Evolutionary conservation across 1,140 invertebrate species (phyloP).

Genomic region (Zelostemma sp.): DNA sequence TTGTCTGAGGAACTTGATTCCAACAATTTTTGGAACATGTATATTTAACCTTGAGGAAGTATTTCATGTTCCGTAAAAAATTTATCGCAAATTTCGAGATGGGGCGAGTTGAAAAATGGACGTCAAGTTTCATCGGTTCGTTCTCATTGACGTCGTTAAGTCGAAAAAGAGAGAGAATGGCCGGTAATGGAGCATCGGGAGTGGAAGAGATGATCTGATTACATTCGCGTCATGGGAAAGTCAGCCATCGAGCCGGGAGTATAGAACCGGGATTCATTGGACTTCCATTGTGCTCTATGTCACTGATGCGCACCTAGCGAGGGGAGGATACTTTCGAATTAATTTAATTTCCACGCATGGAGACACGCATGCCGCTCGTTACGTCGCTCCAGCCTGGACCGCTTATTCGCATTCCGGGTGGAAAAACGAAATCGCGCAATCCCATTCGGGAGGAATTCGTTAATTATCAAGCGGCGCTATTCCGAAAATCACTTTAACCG

Average conservation of each 20-base stretch:
- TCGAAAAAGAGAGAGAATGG: slow-evolving; percentile 37
- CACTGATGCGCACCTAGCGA: slow-evolving; percentile 57
- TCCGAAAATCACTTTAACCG: no score
- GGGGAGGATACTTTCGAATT: slow-evolving; percentile 54
- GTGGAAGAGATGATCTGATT: slow-evolving; percentile 63
- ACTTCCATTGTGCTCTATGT: slow-evolving; percentile 57
- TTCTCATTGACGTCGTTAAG: slow-evolving; percentile 32
- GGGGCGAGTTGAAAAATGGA: slow-evolving; percentile 3
- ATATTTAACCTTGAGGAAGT: no score
- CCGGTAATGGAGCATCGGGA: slow-evolving; percentile 49
- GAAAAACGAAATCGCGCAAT: slow-evolving; percentile 45
- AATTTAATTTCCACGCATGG: slow-evolving; percentile 59
- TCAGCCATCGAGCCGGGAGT: slow-evolving; percentile 51
- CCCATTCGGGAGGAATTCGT: slow-evolving; percentile 39
- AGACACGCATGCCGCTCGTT: slow-evolving; percentile 50
- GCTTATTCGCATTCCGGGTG: slow-evolving; percentile 37
- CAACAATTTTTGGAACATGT: no score
- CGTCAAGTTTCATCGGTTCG: background rate
- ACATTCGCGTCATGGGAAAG: slow-evolving; percentile 66
- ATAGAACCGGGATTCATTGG: slow-evolving; percentile 54
- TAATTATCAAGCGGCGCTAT: slow-evolving; percentile 42
- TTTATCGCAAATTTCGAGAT: no score
- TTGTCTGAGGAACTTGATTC: no score
- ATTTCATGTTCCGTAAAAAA: no score
- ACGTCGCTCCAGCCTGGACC: slow-evolving; percentile 17